phyloP scores from a whole-genome alignment of 92 coral and sea anemone species.

The Umimayanthus chanpuru region DNA sequence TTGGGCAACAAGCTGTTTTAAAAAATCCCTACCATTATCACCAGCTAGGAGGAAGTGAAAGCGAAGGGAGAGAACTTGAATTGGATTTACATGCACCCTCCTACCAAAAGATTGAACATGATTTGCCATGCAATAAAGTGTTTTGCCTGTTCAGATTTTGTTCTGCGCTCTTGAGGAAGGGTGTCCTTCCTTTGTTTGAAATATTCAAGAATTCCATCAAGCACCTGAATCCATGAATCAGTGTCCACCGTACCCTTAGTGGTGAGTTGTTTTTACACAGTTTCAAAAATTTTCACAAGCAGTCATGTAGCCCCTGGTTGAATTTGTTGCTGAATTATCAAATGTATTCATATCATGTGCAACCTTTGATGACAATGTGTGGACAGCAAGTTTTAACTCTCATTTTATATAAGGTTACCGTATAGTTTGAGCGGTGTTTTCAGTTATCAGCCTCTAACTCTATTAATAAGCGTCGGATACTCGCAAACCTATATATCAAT shows the following conservation, averaged over 20 bases:
- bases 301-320: too few relatives aligned
- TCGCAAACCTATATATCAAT: too few relatives aligned
- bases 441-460: too few relatives aligned
- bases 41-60: neutral
- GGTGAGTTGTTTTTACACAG: too few relatives aligned
- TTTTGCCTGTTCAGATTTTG: conserved; percentile 34
- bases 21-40: neutral
- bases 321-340: conserved; percentile 40
- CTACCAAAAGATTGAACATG: conserved; percentile 58
- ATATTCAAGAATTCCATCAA: conserved; percentile 14
- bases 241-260: neutral
- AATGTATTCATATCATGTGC: conserved; percentile 45
- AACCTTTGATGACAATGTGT: conserved; percentile 36
- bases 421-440: too few relatives aligned
- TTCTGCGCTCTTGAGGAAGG: conserved; percentile 7
- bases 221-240: conserved; percentile 20
- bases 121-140: conserved; percentile 66
- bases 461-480: too few relatives aligned
- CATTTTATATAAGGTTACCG: conserved; percentile 46
- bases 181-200: conserved; percentile 39
- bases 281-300: too few relatives aligned
- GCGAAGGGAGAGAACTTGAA: neutral
- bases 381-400: conserved; percentile 51
- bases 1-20: neutral
- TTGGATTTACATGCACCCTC: neutral